Evolutionary conservation across 2,113 vertebrate species (phyloP), one percentile per base, ranked within the genome.

Genomic region (Ictalurus punctatus): DNA sequence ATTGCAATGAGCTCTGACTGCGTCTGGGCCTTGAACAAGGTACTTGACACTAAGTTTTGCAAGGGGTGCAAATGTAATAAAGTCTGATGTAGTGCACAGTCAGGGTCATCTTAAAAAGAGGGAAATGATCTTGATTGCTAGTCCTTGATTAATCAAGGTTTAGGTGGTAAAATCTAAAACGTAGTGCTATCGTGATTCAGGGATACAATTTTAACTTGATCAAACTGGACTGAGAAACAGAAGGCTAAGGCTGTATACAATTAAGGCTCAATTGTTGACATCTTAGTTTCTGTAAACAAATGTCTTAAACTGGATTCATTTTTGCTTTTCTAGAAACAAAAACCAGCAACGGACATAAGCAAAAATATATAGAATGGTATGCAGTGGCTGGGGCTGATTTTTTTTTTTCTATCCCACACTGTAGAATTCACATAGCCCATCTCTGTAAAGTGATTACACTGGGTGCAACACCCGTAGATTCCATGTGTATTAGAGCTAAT

Each of bases 21-120:
- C 13, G 21, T 85, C 63, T 71, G 65, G 88, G 76, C 79, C 86
- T 63, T 88, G 30, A 88, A 73, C 86, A 88, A 88, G 54, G 44
- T 59, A 78, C 82, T 88, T 84, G 81, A 84, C 81, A 61, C 56
- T 10, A 74, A 78, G 69, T 76, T 88, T 27, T 19, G 23, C n/a
- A 37, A 78, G 82, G 30, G 27, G 81, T 84, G 27, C 30, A 58
- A 59, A 48, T 37, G 13, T 61, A 67, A 44, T 80, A 67, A 67
- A 76, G 16, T 76, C 1, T 19, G 58, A 73, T 83, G 65, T 73
- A 73, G 79, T 80, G 74, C 86, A 82, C 52, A 87, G 67, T 82
- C 44, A 82, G 59, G 61, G 63, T 87, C 52, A 83, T 30, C 23
- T 69, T 54, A 27, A 81, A 81, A 81, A 69, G 13, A 14, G 40